Base-by-base conservation (phyloP, 92 coral and sea anemone species). In the Porites cylindrica region DNA sequence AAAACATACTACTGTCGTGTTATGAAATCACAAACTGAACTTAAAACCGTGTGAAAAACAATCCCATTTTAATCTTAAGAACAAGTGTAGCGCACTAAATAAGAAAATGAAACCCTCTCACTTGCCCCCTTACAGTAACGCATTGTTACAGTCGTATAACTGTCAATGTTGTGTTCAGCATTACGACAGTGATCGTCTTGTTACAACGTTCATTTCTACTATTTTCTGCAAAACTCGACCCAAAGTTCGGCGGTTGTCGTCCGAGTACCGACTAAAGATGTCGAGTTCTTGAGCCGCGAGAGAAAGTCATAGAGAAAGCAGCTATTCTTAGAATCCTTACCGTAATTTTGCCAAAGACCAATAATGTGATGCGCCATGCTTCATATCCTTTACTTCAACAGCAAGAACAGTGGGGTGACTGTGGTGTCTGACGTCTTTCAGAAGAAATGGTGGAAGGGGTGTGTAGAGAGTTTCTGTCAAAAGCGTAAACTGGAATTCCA, bases 321-420 rank as follows among this genome's bases (percentile, higher is more conserved):
- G 20, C 13, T 24, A 61, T 61, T 78, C 53, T 1, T 7, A 26
- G 10, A 26, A 52, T 23, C 6, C 76, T 72, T 79, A 96, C 99
- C 99, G 89, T 56, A 97, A 91, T 81, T 97, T 97, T 51, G 82
- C 86, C 11, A 97, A 91, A 14, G 98, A 92, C 99, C 99, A 97
- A 79, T 83, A 93, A 82, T 95, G 98, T 6, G 94, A 87, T 29
- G 96, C 99, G 17, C 98, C 98, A 69, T 97, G 90, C 65, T 95
- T 97, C 85, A 75, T 91, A 38, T 97, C 99, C 77, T 88, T 94
- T 4, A 97, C 99, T 32, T 97, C 99, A 58, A 97, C 98, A 38
- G 97, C 97, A 32, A 97, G 90, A 7, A 93, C 96, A 1, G 99
- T 92, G 16, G 93, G 90, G 43, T 83, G 88, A 32, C 76, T 77